Conservation (phyloP, 2,888 invertebrate species). For the Leucoma salicis region DNA sequence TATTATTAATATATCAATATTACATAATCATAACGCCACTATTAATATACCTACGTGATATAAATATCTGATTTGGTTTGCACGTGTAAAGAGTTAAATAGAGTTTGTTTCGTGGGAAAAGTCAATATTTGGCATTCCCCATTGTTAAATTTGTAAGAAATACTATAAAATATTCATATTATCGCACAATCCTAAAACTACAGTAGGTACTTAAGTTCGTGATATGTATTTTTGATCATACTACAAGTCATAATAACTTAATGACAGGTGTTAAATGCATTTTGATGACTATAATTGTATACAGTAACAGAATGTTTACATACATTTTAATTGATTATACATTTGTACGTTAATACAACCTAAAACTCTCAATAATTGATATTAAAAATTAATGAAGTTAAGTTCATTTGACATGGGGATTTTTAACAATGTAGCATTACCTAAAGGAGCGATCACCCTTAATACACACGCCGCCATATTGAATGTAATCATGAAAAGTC, state of each 20-base stretch:
- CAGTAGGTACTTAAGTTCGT: no score
- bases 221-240: background rate
- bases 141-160: background rate
- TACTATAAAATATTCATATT: background rate
- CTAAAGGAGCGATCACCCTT: no score
- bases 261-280: background rate
- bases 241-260: background rate
- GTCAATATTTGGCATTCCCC: no score
- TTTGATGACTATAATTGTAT: background rate
- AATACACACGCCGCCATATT: no score
- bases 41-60: slow-evolving; percentile 27
- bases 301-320: background rate
- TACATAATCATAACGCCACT: slow-evolving; percentile 35
- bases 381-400: background rate
- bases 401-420: no score
- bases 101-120: background rate
- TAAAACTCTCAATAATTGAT: background rate
- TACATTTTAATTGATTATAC: background rate
- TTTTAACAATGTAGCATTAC: no score
- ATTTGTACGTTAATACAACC: background rate
- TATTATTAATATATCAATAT: slow-evolving; percentile 29
- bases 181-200: background rate
- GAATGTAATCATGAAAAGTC: no score
- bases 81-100: slow-evolving; percentile 20
- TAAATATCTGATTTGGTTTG: slow-evolving; percentile 24